Base-by-base conservation (phyloP, 2,888 invertebrate genomes). In the Bimastos eiseni region DNA sequence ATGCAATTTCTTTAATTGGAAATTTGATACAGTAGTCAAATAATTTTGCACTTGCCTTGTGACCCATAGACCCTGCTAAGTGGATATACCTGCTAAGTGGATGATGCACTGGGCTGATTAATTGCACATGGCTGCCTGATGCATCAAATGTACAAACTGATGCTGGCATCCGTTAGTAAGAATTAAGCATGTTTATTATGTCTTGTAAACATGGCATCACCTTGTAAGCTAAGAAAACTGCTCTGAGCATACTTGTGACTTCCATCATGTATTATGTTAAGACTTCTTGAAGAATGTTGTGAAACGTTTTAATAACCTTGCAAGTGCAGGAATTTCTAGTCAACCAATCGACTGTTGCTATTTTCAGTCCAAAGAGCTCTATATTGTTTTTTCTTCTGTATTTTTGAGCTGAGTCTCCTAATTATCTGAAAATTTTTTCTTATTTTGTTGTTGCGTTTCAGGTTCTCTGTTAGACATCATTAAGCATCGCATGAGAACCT, bases 401-500 rank as follows among this genome's bases (percentile, higher is more conserved):
- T 49, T 49, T 49, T 49, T 49, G 49, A 24, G 24, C 21, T 21
- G 21, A 49, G 24, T 24, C 49, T 49, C 4, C 15, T 44, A 44
- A 11, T 44, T 24, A 49, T 49, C 49, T 49, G 49, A 15, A 8
- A 70, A 11, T 70, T 30, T 70, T 70, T 70, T n/a, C 70, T 30
- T 70, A 70, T 30, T 70, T n/a, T 70, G 30, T 70, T 70, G 70
- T 70, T 70, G 8, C 70, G 13, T 70, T 70, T 70, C 86, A 95
- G 95, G 96, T 34, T 96, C 96, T 0, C 95, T 96, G 94, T 93
- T 96, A 89, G 96, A 96, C 92, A 96, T 96, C 83, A 98, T 99
- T 93, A 99, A 99, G 95, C 97, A 98, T 95, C 98, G 98, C 95
- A 98, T 98, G 96, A 97, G 98, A 93, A 97, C 97, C n/a, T 96